Evolutionary conservation across 1,140 invertebrate genomes (phyloP), one percentile per base, ranked within the genome.

Genomic region (Heliconius hermathena): DNA sequence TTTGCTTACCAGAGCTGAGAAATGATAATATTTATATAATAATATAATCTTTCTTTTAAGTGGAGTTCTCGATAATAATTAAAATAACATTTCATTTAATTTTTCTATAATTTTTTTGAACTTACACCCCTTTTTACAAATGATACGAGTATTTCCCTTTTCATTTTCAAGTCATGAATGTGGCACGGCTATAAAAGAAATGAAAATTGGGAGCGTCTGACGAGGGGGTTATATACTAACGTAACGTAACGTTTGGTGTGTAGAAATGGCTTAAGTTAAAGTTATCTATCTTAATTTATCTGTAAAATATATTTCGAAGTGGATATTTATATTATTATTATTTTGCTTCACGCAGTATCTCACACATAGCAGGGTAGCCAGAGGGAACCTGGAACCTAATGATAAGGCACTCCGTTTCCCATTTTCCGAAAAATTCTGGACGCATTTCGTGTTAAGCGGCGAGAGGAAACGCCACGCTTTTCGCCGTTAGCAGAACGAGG

Each of bases 161-260:
- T 66, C 22, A 66, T 66, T 66, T 66, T 66, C n/a, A 29, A 66
- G 9, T 66, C 22, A 66, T 26, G 57, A 29, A 66, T 66, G 57
- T 66, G 22, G 26, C 54, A 22, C 54, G 54, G 26, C 3, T 22
- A 66, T 66, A 66, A 66, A 66, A n/a, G 57, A 66, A 66, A 66
- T 66, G 57, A 66, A 66, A 66, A 22, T 66, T 66, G 57, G 22
- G 26, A 16, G 11, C 22, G 57, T 66, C 57, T 66, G 57, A 66
- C 22, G 11, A 26, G 57, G 26, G 22, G 57, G 22, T 26, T 66
- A 29, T 22, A 57, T 8, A 66, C 57, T 66, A n/a, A 29, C n/a
- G n/a, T n/a, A n/a, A n/a, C n/a, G n/a, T n/a, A n/a, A n/a, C 57
- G 11, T 26, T 8, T 26, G 57, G 1, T 26, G 57, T 66, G 22